phyloP scores from a whole-genome alignment of 2,888 invertebrate species.

The Stegophylla sp. region DNA sequence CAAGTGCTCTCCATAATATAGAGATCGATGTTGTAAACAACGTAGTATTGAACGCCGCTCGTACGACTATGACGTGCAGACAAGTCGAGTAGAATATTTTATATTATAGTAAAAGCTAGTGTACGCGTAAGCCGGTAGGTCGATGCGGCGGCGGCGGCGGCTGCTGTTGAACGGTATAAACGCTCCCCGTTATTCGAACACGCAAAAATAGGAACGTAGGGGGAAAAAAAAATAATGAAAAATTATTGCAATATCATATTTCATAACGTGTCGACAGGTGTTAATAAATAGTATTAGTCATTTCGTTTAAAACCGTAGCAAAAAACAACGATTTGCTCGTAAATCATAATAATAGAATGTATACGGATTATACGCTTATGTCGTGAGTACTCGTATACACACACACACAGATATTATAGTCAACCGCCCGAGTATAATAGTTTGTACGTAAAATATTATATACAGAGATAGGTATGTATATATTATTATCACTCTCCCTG shows the following conservation, averaged over 20 bases:
- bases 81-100: no score
- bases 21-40: no score
- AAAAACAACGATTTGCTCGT: background rate
- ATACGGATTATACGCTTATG: background rate
- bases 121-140: no score
- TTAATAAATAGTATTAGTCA: background rate
- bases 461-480: no score
- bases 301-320: background rate
- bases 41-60: background rate
- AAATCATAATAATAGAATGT: background rate
- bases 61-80: background rate
- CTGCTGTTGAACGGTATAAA: background rate
- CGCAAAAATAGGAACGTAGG: background rate
- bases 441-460: no score
- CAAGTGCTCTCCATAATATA: no score
- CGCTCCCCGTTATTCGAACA: constrained; percentile 1
- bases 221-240: background rate
- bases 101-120: no score
- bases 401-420: background rate
- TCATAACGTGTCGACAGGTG: background rate
- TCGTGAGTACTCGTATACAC: background rate
- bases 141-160: no score
- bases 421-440: background rate
- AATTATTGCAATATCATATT: constrained; percentile 8
- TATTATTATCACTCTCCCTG: no score